Base-by-base conservation (phyloP, 2,888 invertebrate species). In the Nasonovia ribisnigri region DNA sequence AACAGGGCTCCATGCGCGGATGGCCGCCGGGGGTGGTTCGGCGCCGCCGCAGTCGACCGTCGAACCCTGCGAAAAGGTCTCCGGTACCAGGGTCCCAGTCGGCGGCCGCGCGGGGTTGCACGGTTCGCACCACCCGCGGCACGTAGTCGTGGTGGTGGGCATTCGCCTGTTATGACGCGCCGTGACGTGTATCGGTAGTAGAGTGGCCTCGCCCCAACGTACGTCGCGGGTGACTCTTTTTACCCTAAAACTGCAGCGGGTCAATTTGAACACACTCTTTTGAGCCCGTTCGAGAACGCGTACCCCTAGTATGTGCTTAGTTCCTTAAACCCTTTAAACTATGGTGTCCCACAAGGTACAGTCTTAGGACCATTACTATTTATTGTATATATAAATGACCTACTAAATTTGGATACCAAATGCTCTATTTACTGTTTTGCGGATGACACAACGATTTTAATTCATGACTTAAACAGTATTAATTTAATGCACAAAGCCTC, bases 11-110 rank as follows among this genome's bases (percentile, higher is more conserved):
- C n/a, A 89, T 90, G 90, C 29, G 43, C 43, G 5, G 36, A n/a
- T 46, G 26, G 57, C 1, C 8, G 13, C 29, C 48, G 57, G 54
- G 88, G 77, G 57, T 29, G 1, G 88, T 84, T 88, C 3, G 43
- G n/a, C 57, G 86, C 48, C 29, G 43, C 36, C n/a, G 24, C 26
- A 87, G 36, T 11, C 24, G 26, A 36, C 42, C n/a, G 57, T 51
- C 48, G 88, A 92, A 93, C 93, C 93, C 93, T 93, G 84, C 84
- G 84, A 90, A 93, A 93, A 93, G 93, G 93, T 93, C 84, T 90
- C 89, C 84, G 84, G 93, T 93, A 93, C 93, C 90, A 93, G 93
- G 93, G 36, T 60, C 93, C 60, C 48, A 93, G 90, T 4, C 26
- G 46, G 3, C 46, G n/a, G n/a, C 20, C 24, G 5, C 26, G 57